Base-by-base conservation (phyloP, 2,113 vertebrate species). In the Rhinolophus sinicus region DNA sequence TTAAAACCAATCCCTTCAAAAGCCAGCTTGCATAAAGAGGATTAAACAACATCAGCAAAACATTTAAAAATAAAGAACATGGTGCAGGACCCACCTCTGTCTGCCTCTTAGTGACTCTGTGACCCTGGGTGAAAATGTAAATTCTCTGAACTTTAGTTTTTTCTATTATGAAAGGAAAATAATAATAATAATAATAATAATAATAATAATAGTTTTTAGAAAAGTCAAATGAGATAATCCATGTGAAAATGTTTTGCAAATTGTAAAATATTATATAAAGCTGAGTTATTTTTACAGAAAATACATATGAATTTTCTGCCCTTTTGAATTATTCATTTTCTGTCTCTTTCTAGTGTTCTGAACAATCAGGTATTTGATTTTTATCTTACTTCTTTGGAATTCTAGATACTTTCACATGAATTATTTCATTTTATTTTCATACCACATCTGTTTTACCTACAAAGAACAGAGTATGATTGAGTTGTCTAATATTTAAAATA, bases 271-370 rank as follows among this genome's bases (percentile, higher is more conserved):
- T 50, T 94, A 18, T 83, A 90, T 62, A 91, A 95, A 96, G 62
- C 73, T 93, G 56, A 73, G 87, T 89, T 93, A 73, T 96, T 95
- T 97, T 97, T 94, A 50, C 15, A 64, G 60, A 95, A 97, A 93
- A 95, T 84, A 81, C 70, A 92, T 95, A 87, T 97, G 90, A 30
- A 93, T 95, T 95, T 96, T 94, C 67, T 93, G 90, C 78, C 88
- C 92, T 92, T 97, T 96, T 97, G 88, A 92, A 96, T 97, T 93
- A 97, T 96, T 96, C 90, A 96, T 96, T 97, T 87, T 90, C 58
- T 88, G 8, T 90, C 67, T 82, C 50, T 90, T 95, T 90, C 76
- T 69, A 93, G 76, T 94, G 80, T 70, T 80, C 84, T 72, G 76
- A 96, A 94, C 88, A 95, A 84, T 85, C 9, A 35, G 47, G n/a